phyloP scores from a whole-genome alignment of 2,888 invertebrate species.

The Villa cingulata region DNA sequence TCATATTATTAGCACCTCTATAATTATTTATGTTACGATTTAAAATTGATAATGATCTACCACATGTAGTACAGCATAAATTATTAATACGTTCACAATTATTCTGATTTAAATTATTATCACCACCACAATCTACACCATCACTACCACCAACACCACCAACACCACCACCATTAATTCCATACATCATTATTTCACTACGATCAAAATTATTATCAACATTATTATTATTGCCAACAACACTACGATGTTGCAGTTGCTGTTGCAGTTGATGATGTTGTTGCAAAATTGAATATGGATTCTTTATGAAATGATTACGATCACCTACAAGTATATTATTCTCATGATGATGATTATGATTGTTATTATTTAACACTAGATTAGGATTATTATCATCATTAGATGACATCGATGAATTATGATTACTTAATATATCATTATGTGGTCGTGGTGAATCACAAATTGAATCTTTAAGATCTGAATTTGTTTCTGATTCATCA shows the following conservation, averaged over 20 bases:
- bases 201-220: not conserved
- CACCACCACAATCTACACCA: not conserved
- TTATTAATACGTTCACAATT: slow-evolving; percentile 15
- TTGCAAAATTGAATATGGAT: slow-evolving; percentile 6
- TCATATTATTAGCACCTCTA: slow-evolving; percentile 13
- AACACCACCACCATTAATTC: too few relatives aligned
- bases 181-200: too few relatives aligned
- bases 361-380: not conserved
- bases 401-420: slow-evolving; percentile 20
- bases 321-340: too few relatives aligned
- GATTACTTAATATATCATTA: slow-evolving; percentile 12
- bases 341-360: too few relatives aligned
- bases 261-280: too few relatives aligned
- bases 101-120: not conserved
- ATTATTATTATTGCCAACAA: too few relatives aligned
- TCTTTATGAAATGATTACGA: too few relatives aligned
- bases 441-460: slow-evolving; percentile 19
- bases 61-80: slow-evolving; percentile 28
- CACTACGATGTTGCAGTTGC: too few relatives aligned
- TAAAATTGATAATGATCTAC: slow-evolving; percentile 19
- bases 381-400: slow-evolving; percentile 9
- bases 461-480: slow-evolving; percentile 22
- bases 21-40: slow-evolving; percentile 2
- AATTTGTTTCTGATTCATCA: slow-evolving; percentile 20
- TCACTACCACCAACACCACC: not conserved